These are phyloP conservation scores for Prinia subflava DNA, from an alignment of 2,113 vertebrate species.

Conservation along the genomic window DNA sequence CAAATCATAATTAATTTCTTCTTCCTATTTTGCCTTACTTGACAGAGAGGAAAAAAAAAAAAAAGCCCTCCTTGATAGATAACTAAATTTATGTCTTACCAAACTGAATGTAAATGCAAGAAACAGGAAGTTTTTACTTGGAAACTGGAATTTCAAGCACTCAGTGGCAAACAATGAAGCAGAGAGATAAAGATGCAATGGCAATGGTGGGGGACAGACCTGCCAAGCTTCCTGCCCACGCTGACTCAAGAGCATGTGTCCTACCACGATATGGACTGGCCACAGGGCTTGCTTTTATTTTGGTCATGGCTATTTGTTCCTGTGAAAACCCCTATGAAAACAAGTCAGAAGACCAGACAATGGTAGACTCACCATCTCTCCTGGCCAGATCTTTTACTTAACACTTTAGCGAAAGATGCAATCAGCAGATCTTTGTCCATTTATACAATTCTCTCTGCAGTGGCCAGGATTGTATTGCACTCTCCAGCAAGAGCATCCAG, in stretches of 20 bases:
- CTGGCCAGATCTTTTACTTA: conserved; percentile 75
- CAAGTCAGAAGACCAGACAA: conserved; percentile 73
- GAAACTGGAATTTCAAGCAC: conserved; percentile 79
- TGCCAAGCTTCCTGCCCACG: conserved; percentile 75
- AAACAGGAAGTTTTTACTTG: conserved; percentile 83
- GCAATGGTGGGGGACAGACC: conserved; percentile 69
- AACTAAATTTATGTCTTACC: conserved; percentile 58
- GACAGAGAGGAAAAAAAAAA: not conserved
- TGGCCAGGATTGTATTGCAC: conserved; percentile 76
- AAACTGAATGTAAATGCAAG: conserved; percentile 74
- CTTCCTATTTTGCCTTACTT: conserved; percentile 14
- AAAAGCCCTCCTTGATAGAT: conserved; percentile 24
- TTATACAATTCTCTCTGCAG: conserved; percentile 77
- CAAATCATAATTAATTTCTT: not conserved
- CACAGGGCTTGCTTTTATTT: conserved; percentile 73
- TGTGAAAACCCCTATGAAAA: conserved; percentile 77
- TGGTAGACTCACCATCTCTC: conserved; percentile 62
- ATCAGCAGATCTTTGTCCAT: conserved; percentile 76
- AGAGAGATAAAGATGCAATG: conserved; percentile 80
- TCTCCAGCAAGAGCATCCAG: conserved; percentile 49
- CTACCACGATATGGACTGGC: conserved; percentile 78
- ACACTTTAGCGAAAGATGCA: conserved; percentile 79
- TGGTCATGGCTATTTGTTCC: conserved; percentile 77
- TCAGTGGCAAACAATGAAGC: conserved; percentile 77
- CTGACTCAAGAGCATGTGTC: conserved; percentile 76